Conservation (phyloP, 2,888 invertebrate species). For the Priocnemis perturbator region DNA sequence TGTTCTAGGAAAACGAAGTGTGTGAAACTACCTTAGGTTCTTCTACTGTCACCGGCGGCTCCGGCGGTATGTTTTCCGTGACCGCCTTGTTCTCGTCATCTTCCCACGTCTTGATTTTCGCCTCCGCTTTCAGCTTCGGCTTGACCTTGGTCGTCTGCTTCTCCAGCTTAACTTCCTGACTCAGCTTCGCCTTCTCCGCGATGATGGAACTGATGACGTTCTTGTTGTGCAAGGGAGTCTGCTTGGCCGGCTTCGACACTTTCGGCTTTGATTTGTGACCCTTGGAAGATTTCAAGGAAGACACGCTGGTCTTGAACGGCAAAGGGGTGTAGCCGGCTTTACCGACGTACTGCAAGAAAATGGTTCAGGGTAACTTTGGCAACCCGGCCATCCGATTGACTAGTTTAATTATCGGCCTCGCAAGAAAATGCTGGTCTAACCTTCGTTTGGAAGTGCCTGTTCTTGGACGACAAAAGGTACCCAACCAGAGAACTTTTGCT, state of each 20-base stretch:
- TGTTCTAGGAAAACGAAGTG: too few relatives aligned
- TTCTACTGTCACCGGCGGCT: slow-evolving; percentile 34
- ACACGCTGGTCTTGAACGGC: slow-evolving; percentile 62
- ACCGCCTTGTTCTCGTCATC: slow-evolving; percentile 63
- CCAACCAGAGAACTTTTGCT: slow-evolving; percentile 82
- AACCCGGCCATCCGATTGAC: too few relatives aligned
- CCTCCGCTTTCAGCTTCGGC: slow-evolving; percentile 85
- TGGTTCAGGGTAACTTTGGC: neutral
- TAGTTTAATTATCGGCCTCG: too few relatives aligned
- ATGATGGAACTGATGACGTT: slow-evolving; percentile 71
- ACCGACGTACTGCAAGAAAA: slow-evolving; percentile 52
- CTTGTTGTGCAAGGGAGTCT: slow-evolving; percentile 69
- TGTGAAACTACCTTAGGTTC: slow-evolving; percentile 15
- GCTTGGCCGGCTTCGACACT: slow-evolving; percentile 63
- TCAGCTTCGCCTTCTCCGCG: slow-evolving; percentile 70
- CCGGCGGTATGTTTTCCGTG: slow-evolving; percentile 46
- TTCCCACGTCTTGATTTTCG: slow-evolving; percentile 80
- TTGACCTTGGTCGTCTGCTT: slow-evolving; percentile 80
- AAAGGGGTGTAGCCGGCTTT: slow-evolving; percentile 64
- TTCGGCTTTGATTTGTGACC: slow-evolving; percentile 64
- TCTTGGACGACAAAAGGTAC: slow-evolving; percentile 81
- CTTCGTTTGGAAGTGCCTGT: slow-evolving; percentile 77
- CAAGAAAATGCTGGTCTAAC: slow-evolving; percentile 38
- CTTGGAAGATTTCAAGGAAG: slow-evolving; percentile 59
- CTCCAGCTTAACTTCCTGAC: slow-evolving; percentile 65